These are phyloP conservation scores for Cochlearius cochlearius DNA, from an alignment of 2,113 vertebrate species.

Conservation along the genomic window DNA sequence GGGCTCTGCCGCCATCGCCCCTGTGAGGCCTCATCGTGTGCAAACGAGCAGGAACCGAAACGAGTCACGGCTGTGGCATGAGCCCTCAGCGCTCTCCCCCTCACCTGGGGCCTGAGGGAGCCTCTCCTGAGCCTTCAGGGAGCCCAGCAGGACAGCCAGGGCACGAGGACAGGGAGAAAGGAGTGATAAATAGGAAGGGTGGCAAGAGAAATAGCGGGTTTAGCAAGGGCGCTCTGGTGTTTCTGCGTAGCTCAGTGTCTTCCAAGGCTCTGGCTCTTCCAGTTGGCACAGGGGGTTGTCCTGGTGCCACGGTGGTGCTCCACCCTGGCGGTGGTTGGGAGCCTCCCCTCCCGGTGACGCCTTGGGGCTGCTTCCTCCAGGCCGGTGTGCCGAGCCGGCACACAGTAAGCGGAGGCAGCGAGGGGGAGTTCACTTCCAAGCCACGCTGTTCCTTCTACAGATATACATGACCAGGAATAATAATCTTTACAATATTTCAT, in stretches of 20 bases:
- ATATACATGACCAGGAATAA: background rate
- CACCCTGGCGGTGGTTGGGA: fast-evolving
- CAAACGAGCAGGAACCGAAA: fast-evolving
- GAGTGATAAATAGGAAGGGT: background rate
- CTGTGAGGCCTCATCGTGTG: background rate
- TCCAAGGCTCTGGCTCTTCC: background rate
- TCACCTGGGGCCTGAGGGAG: background rate
- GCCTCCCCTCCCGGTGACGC: fast-evolving
- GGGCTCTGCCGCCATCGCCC: background rate
- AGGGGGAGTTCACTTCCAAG: background rate
- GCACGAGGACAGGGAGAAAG: background rate
- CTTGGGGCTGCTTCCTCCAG: background rate
- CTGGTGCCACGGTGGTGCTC: fast-evolving
- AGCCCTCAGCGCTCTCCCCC: background rate
- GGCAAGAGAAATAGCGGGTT: background rate
- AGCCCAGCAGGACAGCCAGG: background rate
- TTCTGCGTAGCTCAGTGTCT: background rate
- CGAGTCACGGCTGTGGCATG: fast-evolving
- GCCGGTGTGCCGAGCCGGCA: background rate
- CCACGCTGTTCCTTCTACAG: background rate
- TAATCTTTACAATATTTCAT: background rate
- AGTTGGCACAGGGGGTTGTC: background rate
- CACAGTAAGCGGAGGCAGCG: fast-evolving
- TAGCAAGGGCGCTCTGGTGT: background rate
- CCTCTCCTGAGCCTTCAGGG: background rate